phyloP scores from a whole-genome alignment of 2,113 vertebrate species.

The Garra rufa region DNA sequence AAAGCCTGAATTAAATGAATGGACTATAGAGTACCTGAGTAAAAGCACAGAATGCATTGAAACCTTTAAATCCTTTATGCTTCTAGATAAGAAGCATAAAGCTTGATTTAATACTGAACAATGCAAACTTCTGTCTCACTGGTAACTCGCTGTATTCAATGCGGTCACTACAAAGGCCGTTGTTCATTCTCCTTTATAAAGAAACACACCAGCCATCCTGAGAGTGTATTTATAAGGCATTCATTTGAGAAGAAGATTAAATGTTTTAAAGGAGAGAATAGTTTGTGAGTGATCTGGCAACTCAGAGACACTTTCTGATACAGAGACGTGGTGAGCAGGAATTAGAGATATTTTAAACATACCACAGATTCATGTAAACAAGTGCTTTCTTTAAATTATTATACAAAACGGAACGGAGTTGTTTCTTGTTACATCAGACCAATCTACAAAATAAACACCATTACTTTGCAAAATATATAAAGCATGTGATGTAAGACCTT shows the following conservation, averaged over 20 bases:
- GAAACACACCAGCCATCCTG: background rate
- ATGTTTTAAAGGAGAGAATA: background rate
- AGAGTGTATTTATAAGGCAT: slow-evolving; percentile 6
- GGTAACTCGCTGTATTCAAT: background rate
- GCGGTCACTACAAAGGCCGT: background rate
- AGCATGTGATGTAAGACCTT: background rate
- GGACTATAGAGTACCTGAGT: slow-evolving; percentile 10
- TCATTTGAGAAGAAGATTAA: slow-evolving; percentile 1
- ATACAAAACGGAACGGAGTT: background rate
- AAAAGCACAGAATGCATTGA: background rate
- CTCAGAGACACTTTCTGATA: background rate
- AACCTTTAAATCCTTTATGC: slow-evolving; percentile 12
- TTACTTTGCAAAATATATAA: slow-evolving; percentile 13
- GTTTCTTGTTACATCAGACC: background rate
- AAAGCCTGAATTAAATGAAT: background rate
- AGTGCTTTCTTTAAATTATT: slow-evolving; percentile 5
- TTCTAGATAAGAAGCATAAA: background rate
- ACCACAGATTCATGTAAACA: slow-evolving; percentile 17
- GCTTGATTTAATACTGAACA: background rate
- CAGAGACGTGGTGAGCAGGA: background rate
- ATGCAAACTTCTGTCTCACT: background rate
- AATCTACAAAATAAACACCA: background rate
- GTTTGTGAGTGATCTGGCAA: background rate
- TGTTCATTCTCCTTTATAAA: background rate
- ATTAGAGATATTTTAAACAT: background rate